Conservation (phyloP, 2,113 vertebrate genomes). For the Pantherophis guttatus region DNA sequence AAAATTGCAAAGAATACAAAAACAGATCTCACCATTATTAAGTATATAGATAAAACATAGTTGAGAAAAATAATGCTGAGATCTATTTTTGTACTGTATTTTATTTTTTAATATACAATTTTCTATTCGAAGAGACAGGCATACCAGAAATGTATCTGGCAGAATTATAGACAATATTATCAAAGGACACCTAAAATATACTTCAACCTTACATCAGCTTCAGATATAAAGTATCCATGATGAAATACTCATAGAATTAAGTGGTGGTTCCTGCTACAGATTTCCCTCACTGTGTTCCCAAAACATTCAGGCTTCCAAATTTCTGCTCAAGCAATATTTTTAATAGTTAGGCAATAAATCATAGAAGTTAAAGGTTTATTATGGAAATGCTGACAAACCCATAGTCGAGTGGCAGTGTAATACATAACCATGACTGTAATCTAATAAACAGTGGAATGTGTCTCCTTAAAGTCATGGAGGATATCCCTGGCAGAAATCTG, state of each 20-base stretch:
- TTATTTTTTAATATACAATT: background rate
- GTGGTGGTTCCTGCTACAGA: background rate
- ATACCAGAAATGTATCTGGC: background rate
- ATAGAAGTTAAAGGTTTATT: background rate
- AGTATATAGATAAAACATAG: background rate
- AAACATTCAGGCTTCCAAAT: background rate
- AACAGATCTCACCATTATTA: background rate
- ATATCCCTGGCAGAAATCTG: background rate
- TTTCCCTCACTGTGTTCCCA: background rate
- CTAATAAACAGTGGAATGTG: background rate
- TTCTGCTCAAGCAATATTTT: background rate
- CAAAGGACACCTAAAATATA: background rate
- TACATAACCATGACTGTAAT: background rate
- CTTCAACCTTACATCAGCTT: background rate
- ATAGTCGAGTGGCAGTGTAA: background rate
- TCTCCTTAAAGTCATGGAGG: fast-evolving
- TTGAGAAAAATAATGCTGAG: background rate
- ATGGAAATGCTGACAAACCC: conserved; percentile 21
- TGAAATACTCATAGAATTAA: background rate
- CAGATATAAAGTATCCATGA: background rate
- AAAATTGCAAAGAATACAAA: background rate
- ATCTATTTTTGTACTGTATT: background rate
- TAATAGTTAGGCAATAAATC: background rate
- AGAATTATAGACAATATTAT: background rate
- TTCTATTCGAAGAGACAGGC: background rate